Conservation (phyloP, 2,888 invertebrate genomes). For the Chouioia cunea region DNA sequence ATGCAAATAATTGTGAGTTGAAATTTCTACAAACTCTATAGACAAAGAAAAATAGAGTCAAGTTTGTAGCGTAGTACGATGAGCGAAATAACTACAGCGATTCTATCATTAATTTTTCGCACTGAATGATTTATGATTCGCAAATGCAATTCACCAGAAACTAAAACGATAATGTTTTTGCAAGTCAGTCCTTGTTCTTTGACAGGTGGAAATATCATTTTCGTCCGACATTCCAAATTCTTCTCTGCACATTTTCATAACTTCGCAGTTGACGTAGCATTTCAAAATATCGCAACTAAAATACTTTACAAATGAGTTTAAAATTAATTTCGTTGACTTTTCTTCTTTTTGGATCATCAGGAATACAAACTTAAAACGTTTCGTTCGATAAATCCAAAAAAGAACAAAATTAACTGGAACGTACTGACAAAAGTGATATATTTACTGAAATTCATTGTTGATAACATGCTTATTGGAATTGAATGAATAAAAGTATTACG, state of each 20-base stretch:
- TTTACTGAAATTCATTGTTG: background rate
- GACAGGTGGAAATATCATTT: slow-evolving; percentile 35
- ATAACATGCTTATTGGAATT: no score
- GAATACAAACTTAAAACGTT: background rate
- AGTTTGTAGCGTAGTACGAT: no score
- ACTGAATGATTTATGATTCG: background rate
- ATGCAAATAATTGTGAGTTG: background rate
- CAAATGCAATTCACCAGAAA: slow-evolving; percentile 5
- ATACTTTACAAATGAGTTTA: no score
- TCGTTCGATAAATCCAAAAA: background rate
- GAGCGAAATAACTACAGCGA: no score
- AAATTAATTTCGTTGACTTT: no score
- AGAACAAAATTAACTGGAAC: background rate
- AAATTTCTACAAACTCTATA: background rate
- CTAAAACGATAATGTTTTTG: background rate
- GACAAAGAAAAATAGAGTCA: no score
- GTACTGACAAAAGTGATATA: background rate
- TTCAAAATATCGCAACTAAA: no score
- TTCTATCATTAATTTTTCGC: no score
- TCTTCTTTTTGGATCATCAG: background rate
- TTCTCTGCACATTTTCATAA: background rate
- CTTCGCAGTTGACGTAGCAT: no score
- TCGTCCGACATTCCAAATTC: background rate
- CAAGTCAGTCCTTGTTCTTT: slow-evolving; percentile 14
- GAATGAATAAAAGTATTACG: background rate